phyloP scores from a whole-genome alignment of 2,113 vertebrate genomes.

The Aphyosemion australe region DNA sequence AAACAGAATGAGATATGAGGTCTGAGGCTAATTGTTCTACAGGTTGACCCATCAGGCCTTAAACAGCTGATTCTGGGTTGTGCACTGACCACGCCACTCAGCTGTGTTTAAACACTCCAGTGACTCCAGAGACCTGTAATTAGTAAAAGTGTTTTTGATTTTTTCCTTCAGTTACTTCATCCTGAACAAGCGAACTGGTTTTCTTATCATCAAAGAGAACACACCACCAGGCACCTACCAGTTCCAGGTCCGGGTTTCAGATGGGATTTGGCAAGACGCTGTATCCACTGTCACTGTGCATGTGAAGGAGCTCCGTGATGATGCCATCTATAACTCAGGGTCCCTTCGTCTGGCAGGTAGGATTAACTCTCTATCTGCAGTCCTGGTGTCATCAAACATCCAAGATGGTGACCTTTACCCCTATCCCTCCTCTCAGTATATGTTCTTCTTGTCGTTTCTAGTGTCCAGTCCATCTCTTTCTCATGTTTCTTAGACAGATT shows the following conservation, averaged over 20 bases:
- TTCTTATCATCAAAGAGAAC: slow-evolving; percentile 86
- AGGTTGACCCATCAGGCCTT: background rate
- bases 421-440: background rate
- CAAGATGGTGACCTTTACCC: background rate
- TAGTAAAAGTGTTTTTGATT: slow-evolving; percentile 7
- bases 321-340: slow-evolving; percentile 85
- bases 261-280: slow-evolving; percentile 88
- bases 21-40: background rate
- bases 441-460: background rate
- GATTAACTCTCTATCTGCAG: background rate
- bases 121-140: background rate
- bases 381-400: background rate
- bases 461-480: background rate
- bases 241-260: slow-evolving; percentile 86
- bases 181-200: slow-evolving; percentile 87
- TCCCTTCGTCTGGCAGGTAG: slow-evolving; percentile 85
- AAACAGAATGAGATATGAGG: slow-evolving; percentile 2
- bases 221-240: slow-evolving; percentile 81
- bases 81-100: background rate
- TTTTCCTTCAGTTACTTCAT: slow-evolving; percentile 81
- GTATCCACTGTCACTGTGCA: slow-evolving; percentile 82
- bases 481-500: too few species aligned
- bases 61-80: background rate
- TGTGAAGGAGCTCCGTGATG: slow-evolving; percentile 84
- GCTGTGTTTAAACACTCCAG: slow-evolving; percentile 3